Conservation (phyloP, 2,888 invertebrate species). For the Calameuta filiformis region DNA sequence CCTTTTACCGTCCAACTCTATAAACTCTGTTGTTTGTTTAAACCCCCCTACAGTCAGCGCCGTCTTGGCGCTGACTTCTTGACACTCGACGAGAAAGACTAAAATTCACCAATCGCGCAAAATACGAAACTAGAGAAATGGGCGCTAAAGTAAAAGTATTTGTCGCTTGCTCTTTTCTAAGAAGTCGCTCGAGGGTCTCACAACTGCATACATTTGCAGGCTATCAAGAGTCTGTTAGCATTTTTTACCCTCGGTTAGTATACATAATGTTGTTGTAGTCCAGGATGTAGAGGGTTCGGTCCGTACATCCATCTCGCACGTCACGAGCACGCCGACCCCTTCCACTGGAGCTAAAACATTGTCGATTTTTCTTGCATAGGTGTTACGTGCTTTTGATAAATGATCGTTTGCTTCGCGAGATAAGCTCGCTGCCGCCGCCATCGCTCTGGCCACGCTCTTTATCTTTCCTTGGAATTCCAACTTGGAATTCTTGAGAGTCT, state of each 20-base stretch:
- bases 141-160: not conserved
- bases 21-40: no score
- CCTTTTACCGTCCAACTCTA: no score
- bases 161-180: not conserved
- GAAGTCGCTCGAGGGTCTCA: not conserved
- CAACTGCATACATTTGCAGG: slow-evolving; percentile 21
- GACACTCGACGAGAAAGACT: no score
- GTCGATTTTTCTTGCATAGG: slow-evolving; percentile 57
- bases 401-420: slow-evolving; percentile 29
- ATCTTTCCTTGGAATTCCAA: not conserved
- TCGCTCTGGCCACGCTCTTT: not conserved
- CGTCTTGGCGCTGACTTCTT: no score
- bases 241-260: slow-evolving; percentile 26
- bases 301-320: slow-evolving; percentile 56
- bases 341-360: slow-evolving; percentile 48
- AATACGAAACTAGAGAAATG: not conserved
- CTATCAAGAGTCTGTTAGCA: slow-evolving; percentile 26
- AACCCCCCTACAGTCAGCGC: no score
- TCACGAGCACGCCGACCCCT: slow-evolving; percentile 48
- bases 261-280: slow-evolving; percentile 51
- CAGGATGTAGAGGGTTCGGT: slow-evolving; percentile 46
- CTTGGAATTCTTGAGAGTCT: not conserved
- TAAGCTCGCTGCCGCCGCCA: not conserved
- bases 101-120: not conserved
- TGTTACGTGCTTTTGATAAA: slow-evolving; percentile 52